phyloP scores from a whole-genome alignment of 2,113 vertebrate genomes.

The Procavia capensis region DNA sequence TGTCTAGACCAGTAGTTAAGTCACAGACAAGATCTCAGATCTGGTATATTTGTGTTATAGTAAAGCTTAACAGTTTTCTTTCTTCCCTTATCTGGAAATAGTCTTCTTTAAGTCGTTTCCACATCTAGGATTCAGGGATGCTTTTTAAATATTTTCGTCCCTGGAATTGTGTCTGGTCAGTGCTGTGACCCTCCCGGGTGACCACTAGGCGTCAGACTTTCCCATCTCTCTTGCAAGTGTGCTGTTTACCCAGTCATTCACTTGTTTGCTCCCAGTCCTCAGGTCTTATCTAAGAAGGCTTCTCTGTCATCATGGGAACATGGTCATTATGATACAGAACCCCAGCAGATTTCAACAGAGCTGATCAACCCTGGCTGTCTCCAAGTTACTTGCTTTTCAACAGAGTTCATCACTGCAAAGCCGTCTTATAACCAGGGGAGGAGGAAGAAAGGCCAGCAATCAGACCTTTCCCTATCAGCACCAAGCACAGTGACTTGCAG shows the following conservation, averaged over 20 bases:
- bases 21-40: neutral
- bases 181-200: conserved; percentile 3
- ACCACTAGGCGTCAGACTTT: conserved; percentile 82
- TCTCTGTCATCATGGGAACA: conserved; percentile 37
- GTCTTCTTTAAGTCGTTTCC: neutral
- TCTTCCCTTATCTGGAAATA: neutral
- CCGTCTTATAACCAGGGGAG: neutral
- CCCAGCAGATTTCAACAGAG: conserved; percentile 30
- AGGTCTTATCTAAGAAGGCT: conserved; percentile 20
- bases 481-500: neutral
- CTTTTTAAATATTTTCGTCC: neutral
- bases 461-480: neutral
- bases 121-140: neutral
- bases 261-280: conserved; percentile 56
- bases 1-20: neutral
- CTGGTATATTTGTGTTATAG: neutral
- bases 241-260: conserved; percentile 42
- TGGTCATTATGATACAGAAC: conserved; percentile 45
- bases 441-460: neutral
- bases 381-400: conserved; percentile 24
- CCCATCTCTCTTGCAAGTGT: conserved; percentile 48
- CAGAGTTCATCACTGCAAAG: neutral
- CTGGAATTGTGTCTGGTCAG: neutral
- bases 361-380: conserved; percentile 29
- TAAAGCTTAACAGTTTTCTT: no score